These are phyloP conservation scores for Sitobion miscanthi DNA, from an alignment of 1,140 invertebrate genomes.

Conservation along the genomic window DNA sequence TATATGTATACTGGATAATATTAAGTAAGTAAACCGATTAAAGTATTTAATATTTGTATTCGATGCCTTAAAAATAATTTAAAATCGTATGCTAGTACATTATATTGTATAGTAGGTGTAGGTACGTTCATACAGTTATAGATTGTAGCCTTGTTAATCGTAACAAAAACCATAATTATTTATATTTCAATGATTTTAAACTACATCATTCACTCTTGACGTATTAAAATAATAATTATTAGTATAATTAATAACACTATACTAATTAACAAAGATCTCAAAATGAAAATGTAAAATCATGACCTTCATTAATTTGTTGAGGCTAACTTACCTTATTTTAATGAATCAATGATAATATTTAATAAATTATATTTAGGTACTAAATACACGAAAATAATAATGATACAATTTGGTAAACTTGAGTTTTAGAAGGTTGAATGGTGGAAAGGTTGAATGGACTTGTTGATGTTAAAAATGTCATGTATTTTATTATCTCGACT, in stretches of 20 bases:
- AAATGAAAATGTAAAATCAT: background rate
- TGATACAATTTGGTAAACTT: background rate
- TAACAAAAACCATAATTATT: conserved; percentile 5
- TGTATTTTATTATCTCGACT: background rate
- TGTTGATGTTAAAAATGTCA: background rate
- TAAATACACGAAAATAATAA: background rate
- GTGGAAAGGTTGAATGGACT: background rate
- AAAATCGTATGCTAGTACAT: background rate
- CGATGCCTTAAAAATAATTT: background rate
- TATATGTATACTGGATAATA: background rate
- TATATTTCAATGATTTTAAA: background rate
- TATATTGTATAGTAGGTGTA: background rate
- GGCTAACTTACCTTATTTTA: background rate
- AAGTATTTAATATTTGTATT: conserved; percentile 15
- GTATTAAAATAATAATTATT: background rate
- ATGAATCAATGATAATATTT: background rate
- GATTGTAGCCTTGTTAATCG: background rate
- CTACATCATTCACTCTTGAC: background rate
- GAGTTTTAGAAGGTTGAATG: background rate
- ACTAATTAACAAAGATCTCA: background rate
- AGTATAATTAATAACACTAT: background rate
- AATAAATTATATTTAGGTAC: no score
- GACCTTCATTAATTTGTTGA: conserved; percentile 7
- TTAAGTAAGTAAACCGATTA: background rate
- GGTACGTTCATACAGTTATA: background rate